A percentile compares a stretch with the other conserved stretches of the same genome.
Evolutionary conservation across 2,888 invertebrate genomes (phyloP).

Genomic region (Sisyra terminalis): DNA sequence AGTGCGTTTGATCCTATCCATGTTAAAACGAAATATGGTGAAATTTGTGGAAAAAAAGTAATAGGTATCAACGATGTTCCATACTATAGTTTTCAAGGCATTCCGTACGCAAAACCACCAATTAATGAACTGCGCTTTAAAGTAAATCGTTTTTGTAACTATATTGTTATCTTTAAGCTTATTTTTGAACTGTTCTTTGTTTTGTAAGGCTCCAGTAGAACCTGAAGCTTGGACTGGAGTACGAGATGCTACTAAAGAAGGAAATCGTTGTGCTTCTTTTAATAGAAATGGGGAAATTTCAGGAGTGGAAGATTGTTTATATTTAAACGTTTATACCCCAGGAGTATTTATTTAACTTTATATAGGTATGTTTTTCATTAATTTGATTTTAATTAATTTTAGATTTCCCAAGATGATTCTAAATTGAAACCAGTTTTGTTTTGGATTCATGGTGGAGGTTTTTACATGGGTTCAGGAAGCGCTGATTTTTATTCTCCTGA

Average conservation of each 20-base stretch:
- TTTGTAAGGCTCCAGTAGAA: conserved; percentile 21
- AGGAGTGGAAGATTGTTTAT: conserved; percentile 35
- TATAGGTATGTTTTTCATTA: no score
- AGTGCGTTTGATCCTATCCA: neutral
- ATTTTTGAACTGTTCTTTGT: neutral
- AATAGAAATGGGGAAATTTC: conserved; percentile 22
- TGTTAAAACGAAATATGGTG: neutral
- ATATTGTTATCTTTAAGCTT: neutral
- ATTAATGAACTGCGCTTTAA: neutral
- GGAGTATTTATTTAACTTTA: conserved; percentile 17
- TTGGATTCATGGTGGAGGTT: conserved; percentile 5
- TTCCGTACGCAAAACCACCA: conserved; percentile 3
- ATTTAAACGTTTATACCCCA: conserved; percentile 30
- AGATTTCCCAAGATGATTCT: neutral
- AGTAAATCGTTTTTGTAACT: neutral
- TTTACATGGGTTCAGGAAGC: conserved; percentile 2
- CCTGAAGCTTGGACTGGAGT: conserved; percentile 23
- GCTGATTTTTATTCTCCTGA: conserved; percentile 2
- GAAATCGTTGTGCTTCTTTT: conserved; percentile 20
- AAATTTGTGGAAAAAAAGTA: neutral
- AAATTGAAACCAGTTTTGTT: conserved; percentile 4
- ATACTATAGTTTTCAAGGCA: conserved; percentile 1
- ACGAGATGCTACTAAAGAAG: conserved; percentile 22
- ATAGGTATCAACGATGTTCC: neutral
- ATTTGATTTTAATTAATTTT: no score